Conservation (phyloP, 2,113 vertebrate genomes). For the Chloropsis cyanopogon region DNA sequence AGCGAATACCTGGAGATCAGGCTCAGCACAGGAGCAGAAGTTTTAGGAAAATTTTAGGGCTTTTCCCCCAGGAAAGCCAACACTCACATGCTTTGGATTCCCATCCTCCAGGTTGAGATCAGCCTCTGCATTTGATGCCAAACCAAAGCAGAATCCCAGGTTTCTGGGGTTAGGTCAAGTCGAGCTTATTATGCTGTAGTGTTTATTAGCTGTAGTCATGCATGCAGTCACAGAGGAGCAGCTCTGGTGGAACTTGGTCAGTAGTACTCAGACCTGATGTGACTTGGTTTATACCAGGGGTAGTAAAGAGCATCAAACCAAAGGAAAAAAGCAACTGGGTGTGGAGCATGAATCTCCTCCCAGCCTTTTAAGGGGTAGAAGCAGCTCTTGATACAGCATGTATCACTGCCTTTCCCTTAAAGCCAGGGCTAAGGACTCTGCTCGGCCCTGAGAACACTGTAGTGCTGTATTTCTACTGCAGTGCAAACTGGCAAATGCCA, state of each 20-base stretch:
- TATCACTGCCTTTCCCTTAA: not conserved
- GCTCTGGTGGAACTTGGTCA: not conserved
- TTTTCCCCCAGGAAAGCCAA: not conserved
- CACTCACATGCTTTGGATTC: not conserved
- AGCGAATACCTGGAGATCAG: not conserved
- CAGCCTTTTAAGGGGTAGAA: not conserved
- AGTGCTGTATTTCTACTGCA: not conserved
- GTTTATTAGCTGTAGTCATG: not conserved
- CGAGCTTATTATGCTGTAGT: not conserved
- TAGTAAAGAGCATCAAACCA: not conserved
- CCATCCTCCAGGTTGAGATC: not conserved
- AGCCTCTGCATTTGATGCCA: not conserved
- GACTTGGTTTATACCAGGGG: not conserved
- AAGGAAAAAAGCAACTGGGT: not conserved
- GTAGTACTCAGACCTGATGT: not conserved
- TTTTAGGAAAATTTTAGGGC: not conserved
- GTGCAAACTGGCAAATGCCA: not conserved
- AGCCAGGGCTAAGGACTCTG: not conserved
- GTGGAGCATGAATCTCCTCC: not conserved
- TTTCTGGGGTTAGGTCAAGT: not conserved
- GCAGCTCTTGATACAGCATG: too few species aligned
- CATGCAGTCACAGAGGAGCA: not conserved
- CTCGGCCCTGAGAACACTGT: not conserved
- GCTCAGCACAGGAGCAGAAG: not conserved
- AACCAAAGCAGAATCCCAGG: not conserved